Base-by-base conservation (phyloP, 2,797 vertebrate genomes). In the Myiotriccus ornatus region DNA sequence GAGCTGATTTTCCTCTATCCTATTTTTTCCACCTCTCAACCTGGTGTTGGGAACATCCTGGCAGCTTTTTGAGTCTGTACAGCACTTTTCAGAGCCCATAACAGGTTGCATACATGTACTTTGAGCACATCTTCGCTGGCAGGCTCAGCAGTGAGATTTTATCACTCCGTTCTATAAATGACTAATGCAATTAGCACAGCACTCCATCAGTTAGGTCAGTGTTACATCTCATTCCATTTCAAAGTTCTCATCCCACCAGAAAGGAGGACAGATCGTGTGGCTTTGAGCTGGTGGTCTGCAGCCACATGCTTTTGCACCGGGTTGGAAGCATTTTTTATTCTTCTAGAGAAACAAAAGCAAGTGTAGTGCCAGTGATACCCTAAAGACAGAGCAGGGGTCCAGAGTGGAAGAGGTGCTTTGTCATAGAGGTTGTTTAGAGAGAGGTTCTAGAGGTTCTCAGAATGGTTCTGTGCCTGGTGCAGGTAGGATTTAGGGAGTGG, bases 121-220 rank as follows among this genome's bases (percentile, higher is more conserved):
- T 85, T 28, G 53, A 62, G 47, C 6, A 3, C 57, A 35, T 34
- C 43, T 14, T 86, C 27, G 1, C 34, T 39, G 30, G 27, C 53
- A 34, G 60, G 30, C n/a, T 68, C 32, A 93, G 30, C 56, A 27
- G 13, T 24, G 60, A 60, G 53, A 13, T 57, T 84, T 69, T 64
- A 18, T 53, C 67, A 56, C 46, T 64, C n/a, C 14, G 2, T 14
- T 64, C 10, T 75, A 23, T 39, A 69, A 88, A 77, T 87, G 80
- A 70, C 44, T 49, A 49, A 84, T 35, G 64, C 74, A 82, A 73
- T 94, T 87, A 90, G 71, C 64, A 39, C 71, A 87, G 74, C 34
- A 25, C 56, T 50, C 87, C 7, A 0, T 65, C 63, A 50, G 24
- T 49, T 20, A 49, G 56, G 64, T 60, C 32, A 7, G 41, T 59